phyloP scores from a whole-genome alignment of 1,140 invertebrate genomes.

The Rhopalosiphum padi region DNA sequence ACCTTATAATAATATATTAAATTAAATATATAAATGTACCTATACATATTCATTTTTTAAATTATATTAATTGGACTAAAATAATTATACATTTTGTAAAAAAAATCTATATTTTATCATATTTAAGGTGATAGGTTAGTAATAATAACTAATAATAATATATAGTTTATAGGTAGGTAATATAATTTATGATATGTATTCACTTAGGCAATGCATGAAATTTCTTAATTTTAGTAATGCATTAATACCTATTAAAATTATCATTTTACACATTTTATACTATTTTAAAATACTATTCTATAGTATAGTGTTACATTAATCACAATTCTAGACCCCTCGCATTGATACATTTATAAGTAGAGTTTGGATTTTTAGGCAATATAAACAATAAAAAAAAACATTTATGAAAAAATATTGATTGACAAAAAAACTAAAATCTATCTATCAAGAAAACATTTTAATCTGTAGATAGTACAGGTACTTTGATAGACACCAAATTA shows the following conservation, averaged over 20 bases:
- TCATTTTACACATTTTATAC: neutral
- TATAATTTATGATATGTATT: neutral
- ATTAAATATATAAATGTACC: neutral
- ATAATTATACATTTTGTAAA: constrained; percentile 30
- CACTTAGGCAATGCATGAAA: neutral
- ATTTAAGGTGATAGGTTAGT: constrained; percentile 21
- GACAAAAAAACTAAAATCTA: no score
- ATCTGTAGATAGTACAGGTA: no score
- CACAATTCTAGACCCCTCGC: neutral
- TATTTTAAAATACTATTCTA: neutral
- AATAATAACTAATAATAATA: neutral
- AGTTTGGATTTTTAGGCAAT: no score
- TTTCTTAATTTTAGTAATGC: neutral
- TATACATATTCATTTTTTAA: neutral
- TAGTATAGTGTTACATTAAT: neutral
- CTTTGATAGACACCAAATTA: no score
- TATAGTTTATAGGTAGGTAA: neutral
- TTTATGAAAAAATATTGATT: no score
- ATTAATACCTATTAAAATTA: neutral
- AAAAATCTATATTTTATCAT: constrained; percentile 16
- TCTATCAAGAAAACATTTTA: no score
- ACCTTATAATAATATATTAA: constrained; percentile 29
- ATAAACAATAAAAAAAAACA: no score
- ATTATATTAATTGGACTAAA: constrained; percentile 26
- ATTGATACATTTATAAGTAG: neutral